Evolutionary conservation across 2,888 invertebrate species (phyloP).

Genomic region (Drosophila acutilabella): DNA sequence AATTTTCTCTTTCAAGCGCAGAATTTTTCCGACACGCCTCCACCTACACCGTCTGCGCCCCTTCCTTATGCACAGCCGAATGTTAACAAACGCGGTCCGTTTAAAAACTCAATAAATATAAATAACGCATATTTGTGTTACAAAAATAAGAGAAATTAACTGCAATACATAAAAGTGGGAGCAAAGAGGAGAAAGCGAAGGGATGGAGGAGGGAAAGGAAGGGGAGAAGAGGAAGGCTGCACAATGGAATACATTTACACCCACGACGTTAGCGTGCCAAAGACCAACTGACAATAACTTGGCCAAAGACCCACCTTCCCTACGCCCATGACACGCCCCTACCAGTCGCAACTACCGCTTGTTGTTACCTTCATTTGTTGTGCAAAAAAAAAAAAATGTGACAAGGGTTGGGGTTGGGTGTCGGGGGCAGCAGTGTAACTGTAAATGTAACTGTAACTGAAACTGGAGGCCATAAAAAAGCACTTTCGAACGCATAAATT

Average conservation of each 20-base stretch:
- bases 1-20: conserved; percentile 9
- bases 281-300: conserved; percentile 58
- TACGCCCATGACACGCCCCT: conserved; percentile 16
- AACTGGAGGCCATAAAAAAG: conserved; percentile 69
- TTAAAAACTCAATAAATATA: conserved; percentile 58
- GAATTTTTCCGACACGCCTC: not conserved
- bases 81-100: conserved; percentile 15
- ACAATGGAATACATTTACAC: conserved; percentile 43
- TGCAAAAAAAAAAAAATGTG: not conserved
- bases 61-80: not conserved
- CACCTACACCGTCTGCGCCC: not conserved
- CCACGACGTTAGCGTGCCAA: conserved; percentile 54
- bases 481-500: conserved; percentile 77
- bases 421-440: conserved; percentile 7
- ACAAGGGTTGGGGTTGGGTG: not conserved
- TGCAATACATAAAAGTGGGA: conserved; percentile 12
- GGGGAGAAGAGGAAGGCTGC: not conserved
- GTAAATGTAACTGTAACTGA: conserved; percentile 44
- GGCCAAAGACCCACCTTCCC: conserved; percentile 8
- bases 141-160: conserved; percentile 19
- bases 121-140: conserved; percentile 51
- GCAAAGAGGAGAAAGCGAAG: not conserved
- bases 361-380: conserved; percentile 7
- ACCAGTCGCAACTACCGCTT: not conserved
- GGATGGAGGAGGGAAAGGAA: not conserved